Evolutionary conservation across 1,140 invertebrate genomes (phyloP).

Genomic region (silkworm (Bombyx mori)): DNA sequence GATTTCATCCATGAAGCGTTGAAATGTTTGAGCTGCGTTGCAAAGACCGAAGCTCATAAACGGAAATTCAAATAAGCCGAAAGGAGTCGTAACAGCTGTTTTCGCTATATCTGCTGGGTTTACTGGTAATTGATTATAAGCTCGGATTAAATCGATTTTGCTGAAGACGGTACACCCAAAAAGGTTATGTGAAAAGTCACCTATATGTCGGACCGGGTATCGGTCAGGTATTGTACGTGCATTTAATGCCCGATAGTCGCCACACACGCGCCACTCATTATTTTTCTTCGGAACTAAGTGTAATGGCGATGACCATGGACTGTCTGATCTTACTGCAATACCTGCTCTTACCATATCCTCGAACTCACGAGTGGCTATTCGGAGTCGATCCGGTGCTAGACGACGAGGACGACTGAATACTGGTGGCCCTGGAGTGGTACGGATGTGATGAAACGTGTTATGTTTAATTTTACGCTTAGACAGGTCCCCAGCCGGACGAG

Average conservation of each 20-base stretch:
- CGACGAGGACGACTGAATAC: no score
- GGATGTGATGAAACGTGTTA: no score
- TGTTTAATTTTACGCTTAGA: no score
- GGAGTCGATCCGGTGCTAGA: no score
- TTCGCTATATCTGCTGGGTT: neutral
- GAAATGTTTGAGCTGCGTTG: no score
- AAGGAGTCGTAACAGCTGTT: constrained; percentile 2
- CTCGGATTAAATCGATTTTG: constrained; percentile 4
- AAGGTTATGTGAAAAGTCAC: neutral
- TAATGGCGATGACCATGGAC: neutral
- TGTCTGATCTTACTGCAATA: neutral
- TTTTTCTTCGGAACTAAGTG: neutral
- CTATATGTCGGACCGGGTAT: constrained; percentile 6
- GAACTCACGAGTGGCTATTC: neutral
- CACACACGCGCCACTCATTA: constrained; percentile 4
- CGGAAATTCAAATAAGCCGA: no score
- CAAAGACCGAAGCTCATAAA: no score
- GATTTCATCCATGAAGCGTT: neutral
- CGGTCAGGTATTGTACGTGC: neutral
- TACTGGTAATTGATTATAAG: constrained; percentile 6
- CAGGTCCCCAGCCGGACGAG: no score
- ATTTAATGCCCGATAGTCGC: constrained; percentile 2
- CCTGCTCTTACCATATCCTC: constrained; percentile 2
- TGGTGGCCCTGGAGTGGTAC: no score
- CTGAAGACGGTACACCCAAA: neutral